These are phyloP conservation scores for Diabrotica balteata DNA, from an alignment of 2,888 invertebrate species.

Conservation along the genomic window DNA sequence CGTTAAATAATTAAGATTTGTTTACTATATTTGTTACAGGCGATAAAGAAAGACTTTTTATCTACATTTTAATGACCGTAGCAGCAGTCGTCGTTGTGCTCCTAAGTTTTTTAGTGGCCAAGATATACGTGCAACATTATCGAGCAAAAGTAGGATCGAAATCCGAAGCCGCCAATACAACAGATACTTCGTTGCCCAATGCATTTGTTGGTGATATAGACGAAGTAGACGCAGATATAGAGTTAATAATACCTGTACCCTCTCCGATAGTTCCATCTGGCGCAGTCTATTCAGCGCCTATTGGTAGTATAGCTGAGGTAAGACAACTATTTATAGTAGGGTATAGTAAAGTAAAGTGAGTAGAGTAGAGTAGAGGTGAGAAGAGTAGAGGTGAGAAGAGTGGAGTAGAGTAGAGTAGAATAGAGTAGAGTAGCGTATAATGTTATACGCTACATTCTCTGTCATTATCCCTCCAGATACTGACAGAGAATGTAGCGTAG, in stretches of 20 bases:
- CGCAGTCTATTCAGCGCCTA: slow-evolving; percentile 62
- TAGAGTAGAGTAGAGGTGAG: no score
- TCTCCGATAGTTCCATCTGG: slow-evolving; percentile 64
- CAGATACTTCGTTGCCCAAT: slow-evolving; percentile 79
- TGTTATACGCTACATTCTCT: no score
- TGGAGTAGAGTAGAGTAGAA: no score
- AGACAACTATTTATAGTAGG: slow-evolving; percentile 3
- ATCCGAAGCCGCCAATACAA: slow-evolving; percentile 72
- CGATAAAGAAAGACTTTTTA: slow-evolving; percentile 80
- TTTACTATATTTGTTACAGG: slow-evolving; percentile 62
- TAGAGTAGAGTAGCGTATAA: no score
- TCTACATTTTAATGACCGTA: slow-evolving; percentile 82
- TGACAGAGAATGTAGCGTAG: no score
- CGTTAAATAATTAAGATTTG: no score
- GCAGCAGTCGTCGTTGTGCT: slow-evolving; percentile 76
- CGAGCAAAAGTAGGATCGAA: slow-evolving; percentile 70
- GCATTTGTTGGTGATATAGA: slow-evolving; percentile 88
- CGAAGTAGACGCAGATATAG: slow-evolving; percentile 82
- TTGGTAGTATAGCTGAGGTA: slow-evolving; percentile 57
- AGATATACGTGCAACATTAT: slow-evolving; percentile 73
- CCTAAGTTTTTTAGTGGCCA: slow-evolving; percentile 73
- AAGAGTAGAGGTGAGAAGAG: no score
- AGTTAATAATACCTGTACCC: slow-evolving; percentile 74
- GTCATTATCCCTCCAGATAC: no score
- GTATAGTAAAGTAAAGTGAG: no score